phyloP scores from a whole-genome alignment of 2,888 invertebrate genomes.

The Tortrix viridana region DNA sequence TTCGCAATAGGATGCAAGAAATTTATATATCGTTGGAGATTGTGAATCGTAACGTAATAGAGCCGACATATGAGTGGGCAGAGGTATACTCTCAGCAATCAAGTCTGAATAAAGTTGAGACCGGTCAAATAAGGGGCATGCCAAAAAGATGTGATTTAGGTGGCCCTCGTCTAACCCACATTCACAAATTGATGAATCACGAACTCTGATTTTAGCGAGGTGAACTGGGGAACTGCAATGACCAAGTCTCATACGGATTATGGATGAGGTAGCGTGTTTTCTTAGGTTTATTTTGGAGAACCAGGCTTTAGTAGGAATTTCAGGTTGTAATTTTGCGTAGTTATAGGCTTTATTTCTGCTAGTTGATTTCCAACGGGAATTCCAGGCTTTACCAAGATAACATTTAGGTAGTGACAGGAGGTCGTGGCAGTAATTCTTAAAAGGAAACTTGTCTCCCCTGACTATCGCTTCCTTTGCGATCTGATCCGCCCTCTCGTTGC shows the following conservation, averaged over 20 bases:
- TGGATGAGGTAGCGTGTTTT: background rate
- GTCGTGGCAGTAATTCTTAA: conserved; percentile 6
- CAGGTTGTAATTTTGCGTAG: background rate
- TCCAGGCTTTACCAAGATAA: background rate
- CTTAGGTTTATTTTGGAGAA: too few species aligned
- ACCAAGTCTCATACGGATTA: conserved; percentile 2
- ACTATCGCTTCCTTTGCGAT: too few species aligned
- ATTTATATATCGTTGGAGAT: too few species aligned
- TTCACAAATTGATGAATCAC: background rate
- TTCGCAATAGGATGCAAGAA: too few species aligned
- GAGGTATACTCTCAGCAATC: too few species aligned
- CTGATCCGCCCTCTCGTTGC: too few species aligned
- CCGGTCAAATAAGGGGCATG: too few species aligned
- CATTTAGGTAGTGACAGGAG: conserved; percentile 3
- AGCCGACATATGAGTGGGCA: too few species aligned
- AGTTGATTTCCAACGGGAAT: background rate
- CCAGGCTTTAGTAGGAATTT: background rate
- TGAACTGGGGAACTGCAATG: too few species aligned
- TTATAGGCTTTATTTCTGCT: background rate
- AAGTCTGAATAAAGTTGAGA: too few species aligned
- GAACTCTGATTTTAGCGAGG: background rate
- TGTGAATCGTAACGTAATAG: too few species aligned
- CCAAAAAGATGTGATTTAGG: too few species aligned
- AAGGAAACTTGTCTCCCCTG: background rate
- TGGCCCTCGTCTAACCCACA: background rate